These are phyloP conservation scores for Lepidurus packardi DNA, from an alignment of 1,140 invertebrate species.

Conservation along the genomic window DNA sequence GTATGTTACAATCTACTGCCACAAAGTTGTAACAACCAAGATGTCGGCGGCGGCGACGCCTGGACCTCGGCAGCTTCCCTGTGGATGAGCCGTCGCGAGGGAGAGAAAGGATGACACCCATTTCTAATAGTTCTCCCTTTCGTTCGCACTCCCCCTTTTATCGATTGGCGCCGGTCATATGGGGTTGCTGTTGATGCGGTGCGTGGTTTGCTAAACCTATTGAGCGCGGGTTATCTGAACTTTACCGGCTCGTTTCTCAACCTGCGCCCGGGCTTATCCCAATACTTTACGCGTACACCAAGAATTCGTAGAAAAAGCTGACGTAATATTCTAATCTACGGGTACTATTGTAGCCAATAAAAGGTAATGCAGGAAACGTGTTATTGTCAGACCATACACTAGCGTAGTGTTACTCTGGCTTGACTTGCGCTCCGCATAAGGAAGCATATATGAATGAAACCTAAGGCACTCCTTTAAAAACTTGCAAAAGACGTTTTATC, in stretches of 20 bases:
- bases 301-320: too few relatives aligned
- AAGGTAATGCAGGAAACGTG: too few relatives aligned
- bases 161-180: constrained; percentile 10
- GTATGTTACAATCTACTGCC: background rate
- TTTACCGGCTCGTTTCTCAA: background rate
- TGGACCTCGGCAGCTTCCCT: background rate
- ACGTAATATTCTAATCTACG: too few relatives aligned
- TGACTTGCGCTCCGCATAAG: too few relatives aligned
- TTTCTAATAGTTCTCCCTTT: background rate
- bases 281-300: background rate
- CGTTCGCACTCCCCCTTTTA: background rate
- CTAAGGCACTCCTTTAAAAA: too few relatives aligned
- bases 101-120: background rate
- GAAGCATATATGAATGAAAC: too few relatives aligned
- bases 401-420: too few relatives aligned
- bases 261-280: background rate
- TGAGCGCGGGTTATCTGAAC: background rate
- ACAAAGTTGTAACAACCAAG: background rate
- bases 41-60: constrained; percentile 11
- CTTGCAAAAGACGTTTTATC: too few relatives aligned
- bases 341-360: too few relatives aligned
- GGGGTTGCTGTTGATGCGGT: background rate
- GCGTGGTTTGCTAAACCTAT: background rate
- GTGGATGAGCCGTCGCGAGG: background rate
- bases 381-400: too few relatives aligned